phyloP scores from a whole-genome alignment of 2,888 invertebrate species.

The Papilio demoleus region DNA sequence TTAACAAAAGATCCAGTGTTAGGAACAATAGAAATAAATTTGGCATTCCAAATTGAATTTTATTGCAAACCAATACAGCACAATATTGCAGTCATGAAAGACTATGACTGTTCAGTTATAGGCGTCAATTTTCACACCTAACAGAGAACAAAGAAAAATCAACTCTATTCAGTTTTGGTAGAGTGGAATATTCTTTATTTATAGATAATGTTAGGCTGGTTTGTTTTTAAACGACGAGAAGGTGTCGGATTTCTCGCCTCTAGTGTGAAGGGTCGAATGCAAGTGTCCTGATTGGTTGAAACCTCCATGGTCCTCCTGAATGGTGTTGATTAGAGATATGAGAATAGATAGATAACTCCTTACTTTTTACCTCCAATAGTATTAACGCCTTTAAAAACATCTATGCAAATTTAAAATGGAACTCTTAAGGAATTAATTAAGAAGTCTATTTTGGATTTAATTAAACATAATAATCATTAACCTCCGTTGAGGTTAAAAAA shows the following conservation, averaged over 20 bases:
- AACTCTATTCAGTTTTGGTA: conserved; percentile 32
- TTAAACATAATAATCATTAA: background rate
- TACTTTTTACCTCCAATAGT: background rate
- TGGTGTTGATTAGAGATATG: conserved; percentile 65
- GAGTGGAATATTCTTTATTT: conserved; percentile 45
- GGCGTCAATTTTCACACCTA: conserved; percentile 83
- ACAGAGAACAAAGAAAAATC: conserved; percentile 43
- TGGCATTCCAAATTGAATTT: conserved; percentile 44
- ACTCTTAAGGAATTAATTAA: background rate
- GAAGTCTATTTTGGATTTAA: background rate
- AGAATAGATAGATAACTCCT: conserved; percentile 19
- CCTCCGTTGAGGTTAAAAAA: background rate
- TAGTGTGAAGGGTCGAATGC: conserved; percentile 77
- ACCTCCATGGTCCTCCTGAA: conserved; percentile 48
- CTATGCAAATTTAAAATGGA: background rate
- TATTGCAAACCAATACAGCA: conserved; percentile 49
- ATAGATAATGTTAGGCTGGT: conserved; percentile 52
- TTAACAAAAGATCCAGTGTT: conserved; percentile 12
- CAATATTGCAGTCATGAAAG: conserved; percentile 42
- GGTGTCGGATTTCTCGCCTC: conserved; percentile 81
- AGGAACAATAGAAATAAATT: conserved; percentile 42
- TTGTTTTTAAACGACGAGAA: conserved; percentile 51
- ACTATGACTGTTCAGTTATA: conserved; percentile 57
- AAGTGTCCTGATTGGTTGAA: conserved; percentile 67
- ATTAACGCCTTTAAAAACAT: background rate